phyloP scores from a whole-genome alignment of 2,113 vertebrate species.

The Notothenia coriiceps region DNA sequence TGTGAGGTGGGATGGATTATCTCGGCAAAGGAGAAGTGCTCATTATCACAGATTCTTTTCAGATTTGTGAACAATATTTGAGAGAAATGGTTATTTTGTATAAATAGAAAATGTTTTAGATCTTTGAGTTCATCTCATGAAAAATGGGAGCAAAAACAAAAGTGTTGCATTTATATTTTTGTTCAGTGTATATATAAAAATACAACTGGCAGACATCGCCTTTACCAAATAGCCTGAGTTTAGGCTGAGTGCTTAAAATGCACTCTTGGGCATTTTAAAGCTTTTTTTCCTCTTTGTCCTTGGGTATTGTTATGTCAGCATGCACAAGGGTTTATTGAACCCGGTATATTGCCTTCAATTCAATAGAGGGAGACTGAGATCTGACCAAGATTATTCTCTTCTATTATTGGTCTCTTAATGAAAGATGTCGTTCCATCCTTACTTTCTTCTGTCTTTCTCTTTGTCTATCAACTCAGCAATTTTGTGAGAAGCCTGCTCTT shows the following conservation, averaged over 20 bases:
- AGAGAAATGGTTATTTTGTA: no score
- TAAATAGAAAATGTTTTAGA: no score
- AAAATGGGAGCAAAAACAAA: no score
- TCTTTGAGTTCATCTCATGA: no score
- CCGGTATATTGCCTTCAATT: constrained; percentile 6
- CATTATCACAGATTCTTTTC: no score
- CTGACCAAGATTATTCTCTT: constrained; percentile 1
- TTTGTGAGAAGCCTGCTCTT: background rate
- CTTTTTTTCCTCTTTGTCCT: background rate
- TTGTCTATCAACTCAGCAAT: background rate
- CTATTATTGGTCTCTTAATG: constrained; percentile 14
- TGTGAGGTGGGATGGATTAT: no score
- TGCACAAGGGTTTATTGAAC: background rate
- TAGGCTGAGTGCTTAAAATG: background rate
- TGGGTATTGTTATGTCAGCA: constrained; percentile 8
- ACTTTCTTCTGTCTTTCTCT: background rate
- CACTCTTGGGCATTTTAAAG: background rate
- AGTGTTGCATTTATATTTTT: no score
- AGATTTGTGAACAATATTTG: no score
- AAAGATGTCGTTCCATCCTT: constrained; percentile 5
- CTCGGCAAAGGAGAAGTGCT: no score
- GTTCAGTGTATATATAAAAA: no score
- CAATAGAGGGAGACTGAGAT: background rate
- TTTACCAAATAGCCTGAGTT: background rate
- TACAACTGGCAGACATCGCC: no score